phyloP scores from a whole-genome alignment of 2,113 vertebrate species.

The Rhipidura dahli region DNA sequence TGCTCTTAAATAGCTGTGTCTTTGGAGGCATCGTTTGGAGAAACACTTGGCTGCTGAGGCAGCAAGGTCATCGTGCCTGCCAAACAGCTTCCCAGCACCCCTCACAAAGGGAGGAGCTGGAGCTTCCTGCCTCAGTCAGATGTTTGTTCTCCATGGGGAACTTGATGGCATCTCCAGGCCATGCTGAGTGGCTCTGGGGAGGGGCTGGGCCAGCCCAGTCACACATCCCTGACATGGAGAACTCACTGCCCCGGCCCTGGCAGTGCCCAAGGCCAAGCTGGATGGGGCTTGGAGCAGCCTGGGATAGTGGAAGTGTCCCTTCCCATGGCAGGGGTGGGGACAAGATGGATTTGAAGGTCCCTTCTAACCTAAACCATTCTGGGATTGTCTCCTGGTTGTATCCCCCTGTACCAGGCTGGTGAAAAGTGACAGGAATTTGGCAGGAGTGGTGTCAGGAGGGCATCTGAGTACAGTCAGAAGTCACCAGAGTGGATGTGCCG shows the following conservation, averaged over 20 bases:
- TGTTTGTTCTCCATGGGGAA: background rate
- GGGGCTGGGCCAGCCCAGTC: background rate
- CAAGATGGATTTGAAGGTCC: background rate
- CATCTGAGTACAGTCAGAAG: background rate
- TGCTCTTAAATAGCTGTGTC: background rate
- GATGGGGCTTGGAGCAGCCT: background rate
- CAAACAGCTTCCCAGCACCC: background rate
- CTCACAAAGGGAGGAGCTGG: background rate
- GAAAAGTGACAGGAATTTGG: background rate
- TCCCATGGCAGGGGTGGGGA: background rate
- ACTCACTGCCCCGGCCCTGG: background rate
- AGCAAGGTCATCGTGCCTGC: background rate
- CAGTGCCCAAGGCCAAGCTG: fast-evolving
- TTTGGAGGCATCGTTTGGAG: background rate
- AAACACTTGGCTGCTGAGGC: background rate
- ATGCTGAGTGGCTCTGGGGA: background rate
- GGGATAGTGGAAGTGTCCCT: background rate
- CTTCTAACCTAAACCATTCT: background rate
- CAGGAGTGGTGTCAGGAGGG: background rate
- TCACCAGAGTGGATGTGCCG: no score
- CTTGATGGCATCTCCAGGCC: background rate
- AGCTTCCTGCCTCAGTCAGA: no score
- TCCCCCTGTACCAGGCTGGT: background rate
- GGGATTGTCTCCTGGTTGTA: background rate
- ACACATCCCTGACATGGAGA: background rate